A percentile compares a stretch with the other conserved stretches of the same genome.
These are phyloP conservation scores for Brachionichthys hirsutus DNA, from an alignment of 2,113 vertebrate species.

Conservation along the genomic window DNA sequence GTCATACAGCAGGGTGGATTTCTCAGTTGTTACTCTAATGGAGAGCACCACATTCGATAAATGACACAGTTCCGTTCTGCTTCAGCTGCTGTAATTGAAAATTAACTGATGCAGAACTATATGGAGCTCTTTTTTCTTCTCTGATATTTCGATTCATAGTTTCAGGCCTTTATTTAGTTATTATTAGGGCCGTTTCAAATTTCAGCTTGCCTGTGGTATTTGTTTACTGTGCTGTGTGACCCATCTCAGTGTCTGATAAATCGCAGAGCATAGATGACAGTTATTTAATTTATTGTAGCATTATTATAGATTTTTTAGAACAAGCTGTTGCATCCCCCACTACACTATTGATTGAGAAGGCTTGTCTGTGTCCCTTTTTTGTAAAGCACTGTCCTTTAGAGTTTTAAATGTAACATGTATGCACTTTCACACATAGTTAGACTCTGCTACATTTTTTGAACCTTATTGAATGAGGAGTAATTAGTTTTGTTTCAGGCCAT, in stretches of 20 bases:
- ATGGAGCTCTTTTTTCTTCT: conserved; percentile 66
- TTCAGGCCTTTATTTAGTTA: conserved; percentile 69
- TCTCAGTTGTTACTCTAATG: conserved; percentile 84
- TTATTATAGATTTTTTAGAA: conserved; percentile 13
- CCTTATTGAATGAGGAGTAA: not conserved
- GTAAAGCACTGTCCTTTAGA: not conserved
- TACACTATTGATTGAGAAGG: not conserved
- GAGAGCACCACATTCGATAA: conserved; percentile 88
- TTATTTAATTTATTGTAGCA: conserved; percentile 26
- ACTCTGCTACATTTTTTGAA: not conserved
- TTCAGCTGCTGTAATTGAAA: conserved; percentile 91
- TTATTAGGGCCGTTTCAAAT: conserved; percentile 58
- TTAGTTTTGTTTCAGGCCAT: not conserved
- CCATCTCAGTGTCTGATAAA: conserved; percentile 31
- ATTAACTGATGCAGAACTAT: conserved; percentile 89
- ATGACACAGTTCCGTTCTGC: conserved; percentile 88
- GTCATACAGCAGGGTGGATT: conserved; percentile 86
- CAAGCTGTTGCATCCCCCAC: not conserved
- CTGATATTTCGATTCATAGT: conserved; percentile 74
- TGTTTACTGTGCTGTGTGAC: conserved; percentile 66
- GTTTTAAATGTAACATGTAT: conserved; percentile 1
- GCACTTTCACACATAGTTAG: not conserved
- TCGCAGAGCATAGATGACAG: conserved; percentile 15
- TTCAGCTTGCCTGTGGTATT: conserved; percentile 50
- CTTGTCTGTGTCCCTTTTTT: conserved; percentile 5